Evolutionary conservation across 2,113 vertebrate genomes (phyloP).

Genomic region (Sigmodon hispidus): DNA sequence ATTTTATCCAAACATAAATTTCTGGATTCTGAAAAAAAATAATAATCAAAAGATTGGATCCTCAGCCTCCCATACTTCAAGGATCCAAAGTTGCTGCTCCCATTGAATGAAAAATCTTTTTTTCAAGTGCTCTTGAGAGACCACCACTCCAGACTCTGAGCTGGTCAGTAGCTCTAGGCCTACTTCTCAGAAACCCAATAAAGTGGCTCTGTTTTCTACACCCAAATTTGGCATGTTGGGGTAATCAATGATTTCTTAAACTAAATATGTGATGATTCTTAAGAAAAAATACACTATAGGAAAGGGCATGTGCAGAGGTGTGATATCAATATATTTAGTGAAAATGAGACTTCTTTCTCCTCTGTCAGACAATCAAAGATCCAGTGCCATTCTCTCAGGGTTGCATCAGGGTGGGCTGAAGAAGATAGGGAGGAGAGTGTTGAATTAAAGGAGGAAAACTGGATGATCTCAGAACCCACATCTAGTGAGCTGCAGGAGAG

Average conservation of each 20-base stretch:
- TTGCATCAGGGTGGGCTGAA: not conserved
- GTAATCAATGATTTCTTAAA: not conserved
- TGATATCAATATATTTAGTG: not conserved
- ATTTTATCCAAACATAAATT: slow-evolving; percentile 1
- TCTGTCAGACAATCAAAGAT: not conserved
- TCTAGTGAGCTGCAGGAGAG: not conserved
- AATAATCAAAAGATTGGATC: not conserved
- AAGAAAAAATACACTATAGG: not conserved
- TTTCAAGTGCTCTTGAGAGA: not conserved
- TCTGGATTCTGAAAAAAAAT: slow-evolving; percentile 18
- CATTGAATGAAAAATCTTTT: not conserved
- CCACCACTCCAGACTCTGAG: not conserved
- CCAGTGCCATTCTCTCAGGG: not conserved
- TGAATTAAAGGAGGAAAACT: too few relatives aligned
- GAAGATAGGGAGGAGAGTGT: not conserved
- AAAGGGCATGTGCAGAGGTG: not conserved
- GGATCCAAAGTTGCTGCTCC: accelerated
- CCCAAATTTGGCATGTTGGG: not conserved
- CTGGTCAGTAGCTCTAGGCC: not conserved
- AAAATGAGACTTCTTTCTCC: not conserved
- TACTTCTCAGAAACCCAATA: not conserved
- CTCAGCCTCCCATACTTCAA: too few relatives aligned
- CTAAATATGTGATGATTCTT: not conserved
- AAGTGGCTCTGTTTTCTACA: not conserved
- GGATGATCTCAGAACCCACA: not conserved